A percentile compares a stretch with the other conserved stretches of the same genome.
Conservation (phyloP, 2,113 vertebrate genomes). For the Cyrtonyx montezumae region DNA sequence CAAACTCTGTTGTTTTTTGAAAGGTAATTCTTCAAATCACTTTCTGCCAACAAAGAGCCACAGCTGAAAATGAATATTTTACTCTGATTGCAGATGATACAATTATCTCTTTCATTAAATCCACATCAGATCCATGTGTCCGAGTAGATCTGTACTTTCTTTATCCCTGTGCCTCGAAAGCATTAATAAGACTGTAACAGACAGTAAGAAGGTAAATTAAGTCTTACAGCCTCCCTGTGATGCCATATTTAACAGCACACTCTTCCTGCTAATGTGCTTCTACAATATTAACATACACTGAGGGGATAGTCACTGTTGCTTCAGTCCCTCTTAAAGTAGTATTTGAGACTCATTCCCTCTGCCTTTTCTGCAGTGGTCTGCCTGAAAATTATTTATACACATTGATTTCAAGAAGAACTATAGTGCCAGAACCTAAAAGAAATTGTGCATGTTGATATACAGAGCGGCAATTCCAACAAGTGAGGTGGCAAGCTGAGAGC, state of each 20-base stretch:
- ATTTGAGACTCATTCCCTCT: not conserved
- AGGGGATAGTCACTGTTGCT: not conserved
- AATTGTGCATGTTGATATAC: not conserved
- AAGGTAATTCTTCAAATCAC: not conserved
- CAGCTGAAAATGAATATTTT: not conserved
- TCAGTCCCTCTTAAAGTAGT: not conserved
- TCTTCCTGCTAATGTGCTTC: not conserved
- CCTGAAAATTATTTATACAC: not conserved
- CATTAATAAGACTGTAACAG: not conserved
- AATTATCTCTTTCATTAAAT: not conserved
- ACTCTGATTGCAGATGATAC: not conserved
- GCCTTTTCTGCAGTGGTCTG: not conserved
- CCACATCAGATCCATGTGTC: rapidly evolving
- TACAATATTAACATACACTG: not conserved
- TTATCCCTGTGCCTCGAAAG: not conserved
- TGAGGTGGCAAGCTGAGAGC: not conserved
- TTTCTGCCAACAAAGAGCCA: not conserved
- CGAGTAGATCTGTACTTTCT: rapidly evolving
- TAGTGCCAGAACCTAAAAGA: not conserved
- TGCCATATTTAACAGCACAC: not conserved
- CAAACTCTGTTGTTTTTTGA: not conserved
- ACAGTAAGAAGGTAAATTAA: not conserved
- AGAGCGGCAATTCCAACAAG: not conserved
- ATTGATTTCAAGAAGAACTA: not conserved
- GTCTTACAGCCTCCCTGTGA: not conserved